Base-by-base conservation (phyloP, 1,140 invertebrate species). In the Drosophila bocqueti region DNA sequence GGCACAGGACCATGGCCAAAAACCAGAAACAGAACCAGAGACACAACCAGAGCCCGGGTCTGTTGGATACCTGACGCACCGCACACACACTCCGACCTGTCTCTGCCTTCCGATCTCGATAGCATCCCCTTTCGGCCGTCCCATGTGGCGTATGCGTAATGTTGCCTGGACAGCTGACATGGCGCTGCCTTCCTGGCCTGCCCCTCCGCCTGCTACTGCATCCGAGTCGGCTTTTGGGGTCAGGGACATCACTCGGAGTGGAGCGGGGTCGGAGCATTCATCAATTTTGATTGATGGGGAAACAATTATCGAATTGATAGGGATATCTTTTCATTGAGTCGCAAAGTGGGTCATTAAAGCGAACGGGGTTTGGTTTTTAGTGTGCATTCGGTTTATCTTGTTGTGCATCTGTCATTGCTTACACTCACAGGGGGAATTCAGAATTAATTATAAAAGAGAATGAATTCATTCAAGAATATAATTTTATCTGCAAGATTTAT, bases 121-220 rank as follows among this genome's bases (percentile, higher is more conserved):
- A 40, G 54, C 34, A 38, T 55, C 21, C 54, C 54, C 11, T 55
- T 54, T 43, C 42, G 36, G 60, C 36, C 66, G 71, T 65, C 76
- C 67, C 68, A 79, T 58, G 81, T 69, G 84, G 84, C 84, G 84
- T 89, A 87, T 87, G 84, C 78, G 81, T 89, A 89, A 84, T 81
- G 73, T 58, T 65, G 52, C 43, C 73, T 63, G 66, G 76, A 78
- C 57, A 78, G 58, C 75, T 71, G 74, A 68, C 74, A 78, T 73
- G 69, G 34, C 74, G 38, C 64, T 36, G 24, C 63, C 55, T 60
- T 38, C 54, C 54, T 40, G 15, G 18, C 54, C 21, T 40, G 26
- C 45, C 74, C 59, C 26, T 10, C 45, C 75, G 64, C 45, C 29
- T 62, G 68, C 74, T 31, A 66, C 62, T 66, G 69, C 45, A 60